Evolutionary conservation across 2,888 invertebrate genomes (phyloP).

Genomic region (Zonitis immaculata): DNA sequence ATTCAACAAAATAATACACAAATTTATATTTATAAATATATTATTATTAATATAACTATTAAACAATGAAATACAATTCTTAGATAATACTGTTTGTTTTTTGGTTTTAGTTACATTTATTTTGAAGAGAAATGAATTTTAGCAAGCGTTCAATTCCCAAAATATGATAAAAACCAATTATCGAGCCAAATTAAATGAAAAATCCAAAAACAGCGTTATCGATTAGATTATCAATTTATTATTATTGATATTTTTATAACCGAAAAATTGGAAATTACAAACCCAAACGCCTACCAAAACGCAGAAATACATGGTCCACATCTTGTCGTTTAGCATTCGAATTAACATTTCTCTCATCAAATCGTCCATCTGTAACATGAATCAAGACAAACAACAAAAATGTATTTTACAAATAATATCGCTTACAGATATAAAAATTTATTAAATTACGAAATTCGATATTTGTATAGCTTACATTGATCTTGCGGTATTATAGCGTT

Average conservation of each 20-base stretch:
- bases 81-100: conserved; percentile 15
- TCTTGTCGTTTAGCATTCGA: conserved; percentile 64
- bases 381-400: too few species aligned
- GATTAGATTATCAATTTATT: neutral
- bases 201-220: conserved; percentile 14
- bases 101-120: conserved; percentile 8
- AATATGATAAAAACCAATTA: conserved; percentile 5
- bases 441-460: too few species aligned
- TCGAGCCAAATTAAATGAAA: conserved; percentile 14
- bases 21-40: conserved; percentile 19
- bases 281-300: conserved; percentile 69
- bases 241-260: neutral
- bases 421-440: too few species aligned
- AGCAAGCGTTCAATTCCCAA: conserved; percentile 15
- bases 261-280: conserved; percentile 10
- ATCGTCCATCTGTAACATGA: conserved; percentile 24
- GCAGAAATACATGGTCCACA: conserved; percentile 84
- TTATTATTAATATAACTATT: conserved; percentile 20
- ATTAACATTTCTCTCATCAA: conserved; percentile 30
- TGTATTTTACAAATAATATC: neutral
- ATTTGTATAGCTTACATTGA: conserved; percentile 25
- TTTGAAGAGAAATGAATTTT: conserved; percentile 2
- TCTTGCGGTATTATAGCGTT: conserved; percentile 28
- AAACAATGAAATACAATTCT: conserved; percentile 17
- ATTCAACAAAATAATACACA: conserved; percentile 16